A percentile compares a stretch with the other conserved stretches of the same genome.
phyloP scores from a whole-genome alignment of 1,140 invertebrate species.

The Hydropsyche tenuis region DNA sequence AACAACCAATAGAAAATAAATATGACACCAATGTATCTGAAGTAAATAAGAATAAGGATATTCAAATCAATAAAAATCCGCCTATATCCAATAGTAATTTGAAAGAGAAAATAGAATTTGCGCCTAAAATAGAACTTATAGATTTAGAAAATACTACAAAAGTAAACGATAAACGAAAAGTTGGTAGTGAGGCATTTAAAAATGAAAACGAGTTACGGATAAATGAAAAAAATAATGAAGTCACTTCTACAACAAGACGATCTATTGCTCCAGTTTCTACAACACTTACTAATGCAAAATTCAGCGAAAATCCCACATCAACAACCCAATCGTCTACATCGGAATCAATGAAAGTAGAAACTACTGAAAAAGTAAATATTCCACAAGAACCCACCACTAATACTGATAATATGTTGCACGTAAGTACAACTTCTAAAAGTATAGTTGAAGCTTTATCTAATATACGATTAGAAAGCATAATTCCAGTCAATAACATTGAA shows the following conservation, averaged over 20 bases:
- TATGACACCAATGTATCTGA: too few species aligned
- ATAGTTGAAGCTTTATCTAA: neutral
- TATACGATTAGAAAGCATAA: neutral
- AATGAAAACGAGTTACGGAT: neutral
- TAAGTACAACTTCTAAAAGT: neutral
- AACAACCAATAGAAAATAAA: too few species aligned
- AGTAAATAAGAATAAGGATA: too few species aligned
- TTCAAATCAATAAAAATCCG: neutral
- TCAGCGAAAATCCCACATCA: neutral
- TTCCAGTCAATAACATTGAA: slow-evolving; percentile 5
- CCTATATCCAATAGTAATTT: slow-evolving; percentile 28
- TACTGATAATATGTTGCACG: neutral
- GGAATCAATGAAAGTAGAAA: neutral
- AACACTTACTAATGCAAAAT: neutral
- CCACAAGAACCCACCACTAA: neutral
- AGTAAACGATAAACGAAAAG: slow-evolving; percentile 34
- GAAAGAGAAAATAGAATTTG: slow-evolving; percentile 29
- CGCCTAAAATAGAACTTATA: slow-evolving; percentile 27
- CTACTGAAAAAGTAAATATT: neutral
- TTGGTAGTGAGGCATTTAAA: slow-evolving; percentile 42
- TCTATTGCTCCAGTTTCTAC: neutral
- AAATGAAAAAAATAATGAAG: neutral
- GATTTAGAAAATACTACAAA: slow-evolving; percentile 38
- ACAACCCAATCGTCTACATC: neutral
- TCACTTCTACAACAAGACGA: neutral